Conservation (phyloP, 1,140 invertebrate genomes). For the Drosophila pruinosa region DNA sequence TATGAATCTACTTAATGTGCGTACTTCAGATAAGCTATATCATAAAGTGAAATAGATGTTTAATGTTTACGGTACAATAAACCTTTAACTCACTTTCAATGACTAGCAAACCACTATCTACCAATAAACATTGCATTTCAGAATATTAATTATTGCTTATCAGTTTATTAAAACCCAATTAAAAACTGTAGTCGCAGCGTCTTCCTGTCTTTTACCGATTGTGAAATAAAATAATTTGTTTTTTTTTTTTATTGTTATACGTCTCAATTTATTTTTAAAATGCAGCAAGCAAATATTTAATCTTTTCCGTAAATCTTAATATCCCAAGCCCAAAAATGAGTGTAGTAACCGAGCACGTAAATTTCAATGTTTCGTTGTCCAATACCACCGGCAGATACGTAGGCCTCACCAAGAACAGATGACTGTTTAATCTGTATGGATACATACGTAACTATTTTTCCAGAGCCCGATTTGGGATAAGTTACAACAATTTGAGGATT, state of each 20-base stretch:
- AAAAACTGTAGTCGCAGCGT: not conserved
- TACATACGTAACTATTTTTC: conserved; percentile 15
- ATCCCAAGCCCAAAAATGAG: conserved; percentile 15
- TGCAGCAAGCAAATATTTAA: not conserved
- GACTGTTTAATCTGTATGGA: conserved; percentile 2
- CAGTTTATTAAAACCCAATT: conserved; percentile 9
- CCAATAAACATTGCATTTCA: not conserved
- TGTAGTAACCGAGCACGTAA: conserved; percentile 12
- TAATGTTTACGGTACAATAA: not conserved
- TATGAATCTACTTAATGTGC: not conserved
- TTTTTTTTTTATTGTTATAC: not conserved
- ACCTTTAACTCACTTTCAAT: not conserved
- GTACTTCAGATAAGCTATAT: not conserved
- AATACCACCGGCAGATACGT: conserved; percentile 12
- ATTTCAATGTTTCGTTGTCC: conserved; percentile 8
- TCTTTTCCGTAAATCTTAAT: conserved; percentile 19
- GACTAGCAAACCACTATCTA: not conserved
- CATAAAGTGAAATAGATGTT: not conserved
- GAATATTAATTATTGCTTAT: conserved; percentile 13
- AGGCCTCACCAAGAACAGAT: not conserved
- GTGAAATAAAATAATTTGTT: conserved; percentile 8
- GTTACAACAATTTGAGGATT: not conserved
- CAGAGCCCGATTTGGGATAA: not conserved
- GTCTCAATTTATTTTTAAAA: conserved; percentile 14
- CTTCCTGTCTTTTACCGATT: conserved; percentile 6